Evolutionary conservation across 2,113 vertebrate genomes (phyloP), one percentile per base, ranked within the genome.

Genomic region (Cranoglanis bouderius): DNA sequence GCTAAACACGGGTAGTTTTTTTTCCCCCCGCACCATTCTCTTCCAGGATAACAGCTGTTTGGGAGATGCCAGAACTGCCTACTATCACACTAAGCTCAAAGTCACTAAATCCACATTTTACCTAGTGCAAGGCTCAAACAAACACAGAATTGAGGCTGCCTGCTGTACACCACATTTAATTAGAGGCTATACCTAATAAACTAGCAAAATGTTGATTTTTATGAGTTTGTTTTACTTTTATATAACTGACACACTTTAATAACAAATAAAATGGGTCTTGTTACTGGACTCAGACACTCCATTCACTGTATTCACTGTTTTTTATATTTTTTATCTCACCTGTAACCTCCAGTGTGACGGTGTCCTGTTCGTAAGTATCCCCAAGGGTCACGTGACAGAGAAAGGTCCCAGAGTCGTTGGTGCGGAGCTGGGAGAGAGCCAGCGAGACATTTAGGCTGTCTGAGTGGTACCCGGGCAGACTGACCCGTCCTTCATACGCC

Each of bases 351-450:
- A 99, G 93, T 1, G 96, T 95, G 92, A 99, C 94, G 63, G 97
- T 94, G 90, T 98, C 97, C 93, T 97, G 96, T 92, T 98, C 97
- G 0, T 98, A 97, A 0, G 97, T 95, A 65, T 97, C 96, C 67
- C 97, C 97, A 2, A 95, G 92, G 90, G 97, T 96, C 93, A 98
- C 96, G 90, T 98, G 94, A 94, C 98, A 99, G 89, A 95, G 97
- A 92, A 98, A 99, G 16, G 96, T 96, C 86, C 98, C 98, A 0
- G 96, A 95, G 86, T 99, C 98, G 53, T 98, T 97, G 95, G 96
- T 95, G 0, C 96, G 96, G 88, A 97, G 94, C 0, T 94, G 92
- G 1, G 94, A 94, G 87, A 99, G 94, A 74, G 96, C 93, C 93
- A 99, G 95, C 0, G 97, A 96, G 91, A 97, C 97, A 0, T 99